These are phyloP conservation scores for Amazona guildingii DNA, from an alignment of 2,113 vertebrate species.

Conservation along the genomic window DNA sequence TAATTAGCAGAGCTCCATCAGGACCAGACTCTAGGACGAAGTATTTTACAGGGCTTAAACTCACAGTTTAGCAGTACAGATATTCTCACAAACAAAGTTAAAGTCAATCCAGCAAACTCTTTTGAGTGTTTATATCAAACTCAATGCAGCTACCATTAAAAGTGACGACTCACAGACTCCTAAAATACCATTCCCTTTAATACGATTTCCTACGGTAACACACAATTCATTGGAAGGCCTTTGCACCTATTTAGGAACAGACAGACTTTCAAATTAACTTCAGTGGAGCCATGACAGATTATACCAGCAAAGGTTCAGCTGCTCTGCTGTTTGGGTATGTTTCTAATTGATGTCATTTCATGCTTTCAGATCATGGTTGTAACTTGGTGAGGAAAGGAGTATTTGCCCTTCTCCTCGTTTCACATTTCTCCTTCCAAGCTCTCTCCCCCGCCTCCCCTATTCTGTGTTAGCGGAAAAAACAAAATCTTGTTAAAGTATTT, in stretches of 20 bases:
- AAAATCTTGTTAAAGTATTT: not conserved
- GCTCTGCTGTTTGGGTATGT: not conserved
- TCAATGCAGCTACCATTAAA: not conserved
- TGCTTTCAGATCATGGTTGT: conserved; percentile 25
- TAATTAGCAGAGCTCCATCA: not conserved
- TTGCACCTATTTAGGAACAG: conserved; percentile 46
- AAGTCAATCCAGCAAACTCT: not conserved
- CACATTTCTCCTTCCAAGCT: not conserved
- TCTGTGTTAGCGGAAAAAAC: not conserved
- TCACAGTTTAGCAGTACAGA: not conserved
- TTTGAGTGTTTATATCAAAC: not conserved
- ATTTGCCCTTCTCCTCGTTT: not conserved
- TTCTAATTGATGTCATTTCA: conserved; percentile 49
- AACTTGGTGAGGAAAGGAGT: not conserved
- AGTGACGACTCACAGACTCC: conserved; percentile 3
- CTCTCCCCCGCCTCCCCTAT: rapidly evolving
- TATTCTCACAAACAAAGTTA: not conserved
- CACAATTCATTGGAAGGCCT: not conserved
- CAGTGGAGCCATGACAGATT: conserved; percentile 37
- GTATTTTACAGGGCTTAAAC: not conserved
- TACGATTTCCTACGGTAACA: conserved; percentile 35
- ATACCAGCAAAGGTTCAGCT: not conserved
- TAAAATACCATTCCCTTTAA: conserved; percentile 3
- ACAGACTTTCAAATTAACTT: conserved; percentile 34
- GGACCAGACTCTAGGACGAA: not conserved